These are phyloP conservation scores for Heliconius eleuchia DNA, from an alignment of 1,140 invertebrate genomes.

Conservation along the genomic window DNA sequence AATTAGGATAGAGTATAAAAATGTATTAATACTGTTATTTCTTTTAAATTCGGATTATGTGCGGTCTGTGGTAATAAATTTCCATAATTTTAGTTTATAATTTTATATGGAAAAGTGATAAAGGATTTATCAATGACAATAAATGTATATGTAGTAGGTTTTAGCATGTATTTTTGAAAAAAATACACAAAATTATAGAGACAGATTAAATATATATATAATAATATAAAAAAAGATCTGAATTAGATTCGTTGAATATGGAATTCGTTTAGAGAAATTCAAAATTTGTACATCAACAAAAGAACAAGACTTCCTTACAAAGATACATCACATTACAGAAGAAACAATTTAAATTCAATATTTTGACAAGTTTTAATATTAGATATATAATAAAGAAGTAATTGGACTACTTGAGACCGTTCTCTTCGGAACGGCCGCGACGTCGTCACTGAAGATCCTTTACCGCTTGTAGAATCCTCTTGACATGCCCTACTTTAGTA, in stretches of 20 bases:
- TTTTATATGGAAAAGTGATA: background rate
- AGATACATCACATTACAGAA: slow-evolving; percentile 7
- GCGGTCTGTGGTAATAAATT: background rate
- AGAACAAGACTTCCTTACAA: background rate
- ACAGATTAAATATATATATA: background rate
- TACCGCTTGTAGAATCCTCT: slow-evolving; percentile 95
- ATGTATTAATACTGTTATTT: slow-evolving; percentile 5
- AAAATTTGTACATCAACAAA: background rate
- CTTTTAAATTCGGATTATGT: slow-evolving; percentile 10
- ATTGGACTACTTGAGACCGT: slow-evolving; percentile 47
- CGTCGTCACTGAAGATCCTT: slow-evolving; percentile 87
- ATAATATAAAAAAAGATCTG: background rate
- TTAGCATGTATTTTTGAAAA: too few relatives aligned
- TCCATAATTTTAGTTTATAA: background rate
- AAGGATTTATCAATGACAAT: background rate
- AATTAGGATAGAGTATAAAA: background rate
- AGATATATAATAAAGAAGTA: background rate
- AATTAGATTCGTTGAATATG: background rate
- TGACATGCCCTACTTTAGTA: slow-evolving; percentile 96
- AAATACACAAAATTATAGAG: too few relatives aligned
- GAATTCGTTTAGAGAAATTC: background rate
- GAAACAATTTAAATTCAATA: background rate
- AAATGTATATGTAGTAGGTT: background rate
- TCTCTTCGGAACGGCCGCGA: slow-evolving; percentile 73
- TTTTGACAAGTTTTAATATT: background rate